Evolutionary conservation across 2,113 vertebrate species (phyloP), one percentile per base, ranked within the genome.

Genomic region (Siphamia tubifer): DNA sequence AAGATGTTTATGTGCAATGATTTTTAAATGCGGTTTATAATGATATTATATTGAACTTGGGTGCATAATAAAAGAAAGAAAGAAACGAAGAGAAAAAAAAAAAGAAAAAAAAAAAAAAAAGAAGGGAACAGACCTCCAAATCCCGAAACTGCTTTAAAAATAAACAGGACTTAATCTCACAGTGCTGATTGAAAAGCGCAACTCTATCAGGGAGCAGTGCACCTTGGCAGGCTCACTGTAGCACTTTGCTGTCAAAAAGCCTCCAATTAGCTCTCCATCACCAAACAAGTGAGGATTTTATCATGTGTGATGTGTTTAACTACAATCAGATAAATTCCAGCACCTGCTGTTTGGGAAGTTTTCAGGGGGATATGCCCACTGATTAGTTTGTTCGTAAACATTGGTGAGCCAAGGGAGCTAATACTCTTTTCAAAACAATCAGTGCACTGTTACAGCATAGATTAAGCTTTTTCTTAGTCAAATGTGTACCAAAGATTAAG

Each of bases 1-100:
- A 89, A 75, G 63, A 74, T 74, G 74, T 87, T 92, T 91, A 82
- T 78, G 81, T 79, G 77, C 84, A 80, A 70, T 83, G 71, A 61
- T 68, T 75, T 90, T 93, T 91, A 92, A 86, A 88, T 62, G 49
- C 47, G 54, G 86, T 92, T 93, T 91, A 91, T 76, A 65, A 85
- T 79, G 66, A 69, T 90, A 70, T 91, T 89, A 91, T 68, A 75
- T 49, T 4, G 58, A 63, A 40, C 36, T 53, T 47, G 38, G 35
- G 35, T 20, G 54, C 34, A 31, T 12, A 27, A 13, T 55, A 77
- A 68, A 53, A 40, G 48, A n/a, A n/a, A n/a, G n/a, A n/a, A n/a
- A n/a, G 44, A 7, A 13, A 28, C 11, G 15, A 32, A 8, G 12
- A 8, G 27, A 6, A 40, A n/a, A n/a, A 13, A 58, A 77, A 68